Evolutionary conservation across 2,797 vertebrate species (phyloP).

Genomic region (Staurois parvus): DNA sequence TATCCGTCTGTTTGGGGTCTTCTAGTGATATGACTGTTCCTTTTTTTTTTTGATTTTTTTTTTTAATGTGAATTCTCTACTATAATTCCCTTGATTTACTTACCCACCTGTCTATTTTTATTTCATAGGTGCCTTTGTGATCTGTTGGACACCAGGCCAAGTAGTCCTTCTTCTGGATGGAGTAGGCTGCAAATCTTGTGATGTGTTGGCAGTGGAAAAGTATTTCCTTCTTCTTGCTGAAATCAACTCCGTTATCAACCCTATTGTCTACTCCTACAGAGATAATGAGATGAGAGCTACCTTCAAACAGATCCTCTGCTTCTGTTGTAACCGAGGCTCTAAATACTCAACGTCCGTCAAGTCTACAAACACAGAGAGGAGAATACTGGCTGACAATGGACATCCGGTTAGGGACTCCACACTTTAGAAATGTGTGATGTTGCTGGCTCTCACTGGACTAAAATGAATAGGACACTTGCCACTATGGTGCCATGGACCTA

Average conservation of each 20-base stretch:
- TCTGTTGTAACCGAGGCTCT: slow-evolving; percentile 67
- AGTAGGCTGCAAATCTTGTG: slow-evolving; percentile 74
- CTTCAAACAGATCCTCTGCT: slow-evolving; percentile 87
- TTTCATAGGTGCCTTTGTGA: slow-evolving; percentile 86
- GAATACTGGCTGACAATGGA: slow-evolving; percentile 74
- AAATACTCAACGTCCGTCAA: slow-evolving; percentile 66
- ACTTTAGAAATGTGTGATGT: slow-evolving; percentile 65
- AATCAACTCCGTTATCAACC: slow-evolving; percentile 90
- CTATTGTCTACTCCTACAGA: slow-evolving; percentile 90
- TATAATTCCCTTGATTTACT: not conserved
- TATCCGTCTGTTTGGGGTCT: too few species aligned
- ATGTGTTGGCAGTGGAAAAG: slow-evolving; percentile 85
- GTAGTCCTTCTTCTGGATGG: slow-evolving; percentile 91
- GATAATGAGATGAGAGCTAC: slow-evolving; percentile 90
- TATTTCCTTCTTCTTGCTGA: slow-evolving; percentile 91
- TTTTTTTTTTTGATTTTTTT: not conserved
- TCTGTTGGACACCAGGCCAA: slow-evolving; percentile 94
- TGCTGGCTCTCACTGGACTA: not conserved
- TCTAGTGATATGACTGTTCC: too few species aligned
- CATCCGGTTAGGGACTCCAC: slow-evolving; percentile 72
- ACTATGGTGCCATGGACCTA: not conserved
- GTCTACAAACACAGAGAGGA: slow-evolving; percentile 64
- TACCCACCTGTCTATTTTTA: slow-evolving; percentile 23
- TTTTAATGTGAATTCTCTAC: not conserved
- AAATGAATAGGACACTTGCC: not conserved